Conservation (phyloP, 1,140 invertebrate species). For the Lycorma delicatula region DNA sequence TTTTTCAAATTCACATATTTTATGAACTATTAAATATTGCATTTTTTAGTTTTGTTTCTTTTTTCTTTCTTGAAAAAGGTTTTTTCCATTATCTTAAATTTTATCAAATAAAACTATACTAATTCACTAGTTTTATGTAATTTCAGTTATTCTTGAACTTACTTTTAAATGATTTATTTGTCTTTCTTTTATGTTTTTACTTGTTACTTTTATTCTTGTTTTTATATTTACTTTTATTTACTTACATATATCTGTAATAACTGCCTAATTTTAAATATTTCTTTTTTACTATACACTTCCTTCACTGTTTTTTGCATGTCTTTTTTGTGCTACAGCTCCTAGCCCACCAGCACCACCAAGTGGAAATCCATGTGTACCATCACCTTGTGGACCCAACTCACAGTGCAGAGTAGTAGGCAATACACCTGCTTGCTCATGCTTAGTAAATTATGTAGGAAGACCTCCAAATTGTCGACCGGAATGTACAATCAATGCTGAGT, state of each 20-base stretch:
- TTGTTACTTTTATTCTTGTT: background rate
- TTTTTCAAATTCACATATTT: too few species aligned
- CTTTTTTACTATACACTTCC: background rate
- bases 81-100: too few species aligned
- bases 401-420: constrained; percentile 59
- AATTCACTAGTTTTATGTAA: too few species aligned
- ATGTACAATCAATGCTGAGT: constrained; percentile 73
- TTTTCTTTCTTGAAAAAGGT: too few species aligned
- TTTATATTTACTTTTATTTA: too few species aligned
- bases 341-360: constrained; percentile 24
- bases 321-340: background rate
- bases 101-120: too few species aligned
- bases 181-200: too few species aligned
- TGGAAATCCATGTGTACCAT: constrained; percentile 65
- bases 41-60: too few species aligned
- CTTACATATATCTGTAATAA: constrained; percentile 37
- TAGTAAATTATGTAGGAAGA: constrained; percentile 64
- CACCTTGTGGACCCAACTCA: constrained; percentile 73
- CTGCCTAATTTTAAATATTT: constrained; percentile 25
- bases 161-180: too few species aligned
- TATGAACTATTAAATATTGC: too few species aligned
- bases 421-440: constrained; percentile 67
- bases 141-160: too few species aligned
- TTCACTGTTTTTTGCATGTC: constrained; percentile 8
- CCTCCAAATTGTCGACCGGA: constrained; percentile 74